Percentiles rank a stretch among this genome's conserved stretches.
Conservation (phyloP, 2,888 invertebrate genomes). For the Drosophila kanekoi region DNA sequence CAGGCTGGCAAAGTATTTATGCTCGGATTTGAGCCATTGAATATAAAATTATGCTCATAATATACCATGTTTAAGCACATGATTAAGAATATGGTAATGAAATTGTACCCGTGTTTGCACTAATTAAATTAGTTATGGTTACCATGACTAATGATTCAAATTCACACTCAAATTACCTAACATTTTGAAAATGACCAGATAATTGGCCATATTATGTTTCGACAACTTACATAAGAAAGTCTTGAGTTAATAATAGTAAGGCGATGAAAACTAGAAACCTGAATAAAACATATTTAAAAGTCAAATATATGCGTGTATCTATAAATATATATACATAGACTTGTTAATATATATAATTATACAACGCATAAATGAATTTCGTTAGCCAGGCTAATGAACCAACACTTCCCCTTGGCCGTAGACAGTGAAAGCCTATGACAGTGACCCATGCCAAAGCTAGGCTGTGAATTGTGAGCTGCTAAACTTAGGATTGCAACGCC, state of each 20-base stretch:
- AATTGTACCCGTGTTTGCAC: not conserved
- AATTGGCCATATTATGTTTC: conserved; percentile 15
- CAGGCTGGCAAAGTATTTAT: not conserved
- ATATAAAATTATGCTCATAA: not conserved
- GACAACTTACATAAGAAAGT: conserved; percentile 24
- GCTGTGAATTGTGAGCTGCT: not conserved
- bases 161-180: conserved; percentile 4
- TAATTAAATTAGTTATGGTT: not conserved
- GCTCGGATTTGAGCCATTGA: not conserved
- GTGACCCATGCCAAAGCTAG: conserved; percentile 12
- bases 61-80: not conserved
- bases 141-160: not conserved
- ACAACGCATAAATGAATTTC: conserved; percentile 46
- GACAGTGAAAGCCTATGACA: conserved; percentile 60
- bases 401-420: conserved; percentile 35
- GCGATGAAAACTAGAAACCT: not conserved
- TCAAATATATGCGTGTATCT: conserved; percentile 4
- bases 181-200: not conserved
- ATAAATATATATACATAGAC: not conserved
- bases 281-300: not conserved
- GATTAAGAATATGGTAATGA: not conserved
- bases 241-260: conserved; percentile 2
- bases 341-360: conserved; percentile 28
- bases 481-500: conserved; percentile 1
- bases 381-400: conserved; percentile 21